A percentile compares a stretch with the other conserved stretches of the same genome.
These are phyloP conservation scores for Hydrophis major DNA, from an alignment of 2,797 vertebrate species.

Conservation along the genomic window DNA sequence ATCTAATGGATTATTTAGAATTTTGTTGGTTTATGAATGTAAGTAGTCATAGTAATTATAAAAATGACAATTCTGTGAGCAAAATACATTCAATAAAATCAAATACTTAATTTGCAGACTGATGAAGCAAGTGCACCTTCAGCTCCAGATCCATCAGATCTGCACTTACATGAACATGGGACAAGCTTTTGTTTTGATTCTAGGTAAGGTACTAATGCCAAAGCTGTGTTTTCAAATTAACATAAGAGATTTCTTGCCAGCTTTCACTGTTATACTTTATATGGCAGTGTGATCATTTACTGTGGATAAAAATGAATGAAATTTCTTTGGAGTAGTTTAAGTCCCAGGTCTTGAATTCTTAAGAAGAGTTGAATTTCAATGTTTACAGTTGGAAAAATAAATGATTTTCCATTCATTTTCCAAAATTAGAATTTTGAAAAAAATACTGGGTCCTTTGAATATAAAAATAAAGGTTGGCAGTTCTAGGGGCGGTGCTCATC, in stretches of 20 bases:
- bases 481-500: neutral
- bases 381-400: neutral
- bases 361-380: neutral
- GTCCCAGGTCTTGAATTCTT: neutral
- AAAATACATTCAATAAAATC: neutral
- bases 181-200: constrained; percentile 94
- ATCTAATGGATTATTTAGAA: neutral
- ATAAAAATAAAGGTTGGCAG: neutral
- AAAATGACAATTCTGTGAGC: neutral
- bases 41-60: neutral
- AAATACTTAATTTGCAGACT: constrained; percentile 59
- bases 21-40: neutral
- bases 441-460: neutral
- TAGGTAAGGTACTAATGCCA: constrained; percentile 76
- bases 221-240: neutral
- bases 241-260: neutral
- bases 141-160: constrained; percentile 73
- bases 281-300: neutral
- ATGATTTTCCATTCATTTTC: neutral
- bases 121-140: constrained; percentile 72
- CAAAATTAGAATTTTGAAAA: neutral
- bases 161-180: constrained; percentile 83
- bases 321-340: neutral
- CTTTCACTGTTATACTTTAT: neutral
- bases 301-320: neutral